phyloP scores from a whole-genome alignment of 2,797 vertebrate genomes.

The Clarias pachynema region DNA sequence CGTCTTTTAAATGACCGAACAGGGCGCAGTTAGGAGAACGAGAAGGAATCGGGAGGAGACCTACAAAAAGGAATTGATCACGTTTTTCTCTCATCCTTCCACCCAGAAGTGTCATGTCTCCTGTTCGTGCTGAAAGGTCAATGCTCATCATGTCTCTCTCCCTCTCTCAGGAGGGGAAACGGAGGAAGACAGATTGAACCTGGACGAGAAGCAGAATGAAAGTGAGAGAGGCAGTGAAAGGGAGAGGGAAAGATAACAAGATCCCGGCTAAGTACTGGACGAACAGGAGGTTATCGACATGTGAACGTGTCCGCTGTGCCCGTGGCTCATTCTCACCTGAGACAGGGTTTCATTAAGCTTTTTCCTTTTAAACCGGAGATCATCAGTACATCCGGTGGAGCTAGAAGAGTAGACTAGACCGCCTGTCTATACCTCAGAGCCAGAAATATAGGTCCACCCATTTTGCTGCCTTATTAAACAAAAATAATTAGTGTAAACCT shows the following conservation, averaged over 20 bases:
- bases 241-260: constrained; percentile 46
- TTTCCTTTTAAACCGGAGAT: background rate
- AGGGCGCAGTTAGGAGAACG: background rate
- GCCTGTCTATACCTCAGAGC: background rate
- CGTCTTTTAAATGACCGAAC: constrained; percentile 7
- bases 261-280: constrained; percentile 23
- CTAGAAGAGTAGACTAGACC: background rate
- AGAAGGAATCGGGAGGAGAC: constrained; percentile 10
- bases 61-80: constrained; percentile 29
- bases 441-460: background rate
- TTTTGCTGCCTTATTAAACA: constrained; percentile 12
- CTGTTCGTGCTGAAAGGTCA: constrained; percentile 50
- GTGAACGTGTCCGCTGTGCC: background rate
- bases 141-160: constrained; percentile 26
- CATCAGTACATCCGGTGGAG: background rate
- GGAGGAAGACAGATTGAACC: constrained; percentile 59
- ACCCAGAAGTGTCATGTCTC: constrained; percentile 32
- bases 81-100: constrained; percentile 30
- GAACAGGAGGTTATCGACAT: constrained; percentile 42
- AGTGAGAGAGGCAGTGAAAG: constrained; percentile 46
- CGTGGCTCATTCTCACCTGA: constrained; percentile 21
- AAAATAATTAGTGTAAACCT: constrained; percentile 10
- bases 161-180: constrained; percentile 23
- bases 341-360: constrained; percentile 10
- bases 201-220: constrained; percentile 29